Conservation (phyloP, 92 coral and sea anemone species). For the Metridium senile region DNA sequence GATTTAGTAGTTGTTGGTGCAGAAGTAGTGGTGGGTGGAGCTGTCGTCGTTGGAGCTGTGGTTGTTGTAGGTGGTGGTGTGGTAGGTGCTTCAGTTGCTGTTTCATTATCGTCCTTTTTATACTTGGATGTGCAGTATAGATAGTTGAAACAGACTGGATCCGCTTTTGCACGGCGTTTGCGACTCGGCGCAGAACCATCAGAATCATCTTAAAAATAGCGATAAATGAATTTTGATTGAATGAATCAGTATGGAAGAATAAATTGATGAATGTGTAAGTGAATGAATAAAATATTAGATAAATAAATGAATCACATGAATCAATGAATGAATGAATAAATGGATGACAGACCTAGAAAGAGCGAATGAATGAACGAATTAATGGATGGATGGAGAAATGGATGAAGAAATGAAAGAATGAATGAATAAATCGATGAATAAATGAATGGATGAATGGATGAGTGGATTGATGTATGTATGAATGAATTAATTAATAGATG, state of each 20-base stretch:
- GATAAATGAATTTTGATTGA: not conserved
- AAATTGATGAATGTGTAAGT: not conserved
- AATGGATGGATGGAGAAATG: not conserved
- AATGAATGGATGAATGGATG: not conserved
- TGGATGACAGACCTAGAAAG: not conserved
- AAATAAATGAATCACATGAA: not conserved
- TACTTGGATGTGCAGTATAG: constrained; percentile 30
- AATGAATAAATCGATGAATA: not conserved
- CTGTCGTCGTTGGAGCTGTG: not conserved
- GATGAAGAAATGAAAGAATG: not conserved
- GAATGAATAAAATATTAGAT: not conserved
- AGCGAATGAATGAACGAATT: not conserved
- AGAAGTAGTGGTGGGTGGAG: constrained; percentile 18
- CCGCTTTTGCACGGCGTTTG: constrained; percentile 3
- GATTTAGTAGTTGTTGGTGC: constrained; percentile 8
- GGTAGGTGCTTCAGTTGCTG: constrained; percentile 16
- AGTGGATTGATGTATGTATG: not conserved
- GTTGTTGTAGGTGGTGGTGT: constrained; percentile 14
- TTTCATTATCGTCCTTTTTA: not conserved
- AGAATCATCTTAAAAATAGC: not conserved
- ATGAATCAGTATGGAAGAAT: not conserved
- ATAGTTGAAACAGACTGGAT: constrained; percentile 24
- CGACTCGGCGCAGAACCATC: constrained; percentile 19
- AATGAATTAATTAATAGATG: not conserved
- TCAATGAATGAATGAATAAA: not conserved